Conservation (phyloP, 2,797 vertebrate genomes). For the Dromococcyx pavoninus region DNA sequence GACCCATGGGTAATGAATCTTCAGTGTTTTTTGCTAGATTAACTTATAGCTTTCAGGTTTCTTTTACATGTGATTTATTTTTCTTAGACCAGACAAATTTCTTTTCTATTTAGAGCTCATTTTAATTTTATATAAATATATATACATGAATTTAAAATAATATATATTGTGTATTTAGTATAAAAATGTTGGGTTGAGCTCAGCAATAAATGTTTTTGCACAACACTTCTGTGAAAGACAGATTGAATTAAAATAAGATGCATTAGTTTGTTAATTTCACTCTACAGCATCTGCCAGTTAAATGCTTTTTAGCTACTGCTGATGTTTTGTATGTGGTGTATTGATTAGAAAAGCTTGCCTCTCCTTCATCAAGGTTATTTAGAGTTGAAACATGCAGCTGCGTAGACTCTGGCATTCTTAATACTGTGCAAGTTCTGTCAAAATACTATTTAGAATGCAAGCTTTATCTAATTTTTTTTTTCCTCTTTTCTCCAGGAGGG, state of each 20-base stretch:
- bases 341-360: conserved; percentile 40
- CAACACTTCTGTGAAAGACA: conserved; percentile 65
- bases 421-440: not conserved
- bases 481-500: not conserved
- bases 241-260: conserved; percentile 55
- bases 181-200: conserved; percentile 75
- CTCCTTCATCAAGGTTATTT: not conserved
- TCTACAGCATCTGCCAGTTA: conserved; percentile 47
- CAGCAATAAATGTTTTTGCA: conserved; percentile 74
- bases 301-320: conserved; percentile 38
- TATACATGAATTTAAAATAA: conserved; percentile 70
- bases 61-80: conserved; percentile 62
- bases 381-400: not conserved
- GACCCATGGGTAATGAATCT: not conserved
- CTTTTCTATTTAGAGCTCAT: conserved; percentile 71
- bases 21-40: conserved; percentile 35
- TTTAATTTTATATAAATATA: conserved; percentile 73
- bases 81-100: conserved; percentile 66
- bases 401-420: not conserved
- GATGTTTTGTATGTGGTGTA: conserved; percentile 19
- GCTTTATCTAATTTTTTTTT: not conserved
- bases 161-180: conserved; percentile 75
- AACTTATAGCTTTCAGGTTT: conserved; percentile 52
- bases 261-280: conserved; percentile 47
- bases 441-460: not conserved